Percentiles rank a stretch among this genome's conserved stretches.
These are phyloP conservation scores for Apamea sordens DNA, from an alignment of 2,888 invertebrate genomes.

Conservation along the genomic window DNA sequence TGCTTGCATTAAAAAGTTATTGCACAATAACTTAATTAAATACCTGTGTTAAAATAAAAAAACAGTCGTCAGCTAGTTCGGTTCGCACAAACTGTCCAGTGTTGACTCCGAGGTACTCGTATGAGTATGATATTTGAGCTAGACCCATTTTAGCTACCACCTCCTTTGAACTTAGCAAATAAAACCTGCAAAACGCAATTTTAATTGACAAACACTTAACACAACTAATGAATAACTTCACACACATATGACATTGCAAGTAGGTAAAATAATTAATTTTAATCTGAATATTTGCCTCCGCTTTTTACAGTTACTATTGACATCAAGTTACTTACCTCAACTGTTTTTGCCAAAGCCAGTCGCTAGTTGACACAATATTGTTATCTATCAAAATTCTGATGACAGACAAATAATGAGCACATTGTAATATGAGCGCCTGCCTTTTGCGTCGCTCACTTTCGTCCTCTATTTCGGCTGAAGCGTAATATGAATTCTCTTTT, in stretches of 20 bases:
- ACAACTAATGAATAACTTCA: not conserved
- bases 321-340: constrained; percentile 91
- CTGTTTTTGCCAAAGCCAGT: constrained; percentile 99
- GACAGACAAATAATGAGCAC: constrained; percentile 96
- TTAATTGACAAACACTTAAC: not conserved
- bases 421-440: constrained; percentile 97
- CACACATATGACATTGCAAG: not conserved
- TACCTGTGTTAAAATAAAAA: constrained; percentile 98
- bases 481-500: constrained; percentile 88
- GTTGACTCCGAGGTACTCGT: constrained; percentile 99
- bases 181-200: constrained; percentile 90
- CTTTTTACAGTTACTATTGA: constrained; percentile 11
- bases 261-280: not conserved
- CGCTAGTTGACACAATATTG: constrained; percentile 91
- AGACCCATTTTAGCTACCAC: constrained; percentile 97
- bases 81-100: constrained; percentile 98
- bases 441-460: constrained; percentile 95
- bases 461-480: constrained; percentile 88
- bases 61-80: constrained; percentile 98
- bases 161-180: constrained; percentile 90
- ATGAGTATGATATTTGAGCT: constrained; percentile 98
- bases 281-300: not conserved
- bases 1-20: not conserved
- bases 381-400: constrained; percentile 94
- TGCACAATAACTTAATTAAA: not conserved